Evolutionary conservation across 2,888 invertebrate species (phyloP).

Genomic region (Phortica okadai): DNA sequence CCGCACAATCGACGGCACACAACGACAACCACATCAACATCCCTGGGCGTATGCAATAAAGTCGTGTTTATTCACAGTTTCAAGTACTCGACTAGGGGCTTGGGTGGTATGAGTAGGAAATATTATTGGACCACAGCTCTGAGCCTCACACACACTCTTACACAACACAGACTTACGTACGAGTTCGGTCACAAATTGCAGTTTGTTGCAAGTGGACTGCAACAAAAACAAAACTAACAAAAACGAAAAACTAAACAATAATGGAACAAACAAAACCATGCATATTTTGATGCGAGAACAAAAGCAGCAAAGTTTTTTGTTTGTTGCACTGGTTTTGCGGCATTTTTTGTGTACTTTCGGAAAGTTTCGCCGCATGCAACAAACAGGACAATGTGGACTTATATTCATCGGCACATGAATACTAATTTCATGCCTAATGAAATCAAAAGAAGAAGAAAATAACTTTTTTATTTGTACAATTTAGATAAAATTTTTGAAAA

Average conservation of each 20-base stretch:
- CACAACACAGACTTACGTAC: background rate
- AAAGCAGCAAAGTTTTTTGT: background rate
- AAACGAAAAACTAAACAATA: background rate
- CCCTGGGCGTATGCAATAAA: slow-evolving; percentile 23
- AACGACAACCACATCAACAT: background rate
- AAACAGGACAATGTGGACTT: background rate
- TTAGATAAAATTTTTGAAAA: slow-evolving; percentile 8
- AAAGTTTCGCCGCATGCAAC: slow-evolving; percentile 38
- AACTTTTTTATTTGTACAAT: background rate
- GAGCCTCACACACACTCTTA: background rate
- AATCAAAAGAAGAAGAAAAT: background rate
- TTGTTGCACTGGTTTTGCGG: background rate
- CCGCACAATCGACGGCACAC: background rate
- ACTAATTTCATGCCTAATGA: slow-evolving; percentile 8
- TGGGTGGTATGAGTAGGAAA: background rate
- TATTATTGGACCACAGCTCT: background rate
- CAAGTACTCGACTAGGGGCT: background rate
- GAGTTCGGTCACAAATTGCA: slow-evolving; percentile 17
- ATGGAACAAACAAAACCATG: background rate
- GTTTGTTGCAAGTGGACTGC: slow-evolving; percentile 17
- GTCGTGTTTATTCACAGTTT: slow-evolving; percentile 22
- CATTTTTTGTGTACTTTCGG: background rate
- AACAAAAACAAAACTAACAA: background rate
- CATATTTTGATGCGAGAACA: background rate
- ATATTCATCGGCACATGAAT: background rate